phyloP scores from a whole-genome alignment of 2,888 invertebrate genomes.

The Hypena proboscidalis region DNA sequence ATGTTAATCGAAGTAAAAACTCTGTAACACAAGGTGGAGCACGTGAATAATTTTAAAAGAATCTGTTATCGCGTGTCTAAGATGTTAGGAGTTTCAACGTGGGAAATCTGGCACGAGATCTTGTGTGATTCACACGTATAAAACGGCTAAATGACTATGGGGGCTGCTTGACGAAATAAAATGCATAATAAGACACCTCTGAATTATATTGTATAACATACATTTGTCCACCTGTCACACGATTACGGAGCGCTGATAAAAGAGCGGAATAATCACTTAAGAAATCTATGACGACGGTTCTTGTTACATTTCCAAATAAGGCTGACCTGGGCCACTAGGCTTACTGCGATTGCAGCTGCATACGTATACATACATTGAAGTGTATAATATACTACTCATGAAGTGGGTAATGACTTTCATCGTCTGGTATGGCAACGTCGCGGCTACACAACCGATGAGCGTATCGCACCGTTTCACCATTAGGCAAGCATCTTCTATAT shows the following conservation, averaged over 20 bases:
- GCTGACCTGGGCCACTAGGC: constrained; percentile 56
- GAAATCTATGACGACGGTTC: constrained; percentile 57
- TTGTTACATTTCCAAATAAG: constrained; percentile 62
- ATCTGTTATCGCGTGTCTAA: constrained; percentile 51
- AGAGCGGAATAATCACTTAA: constrained; percentile 59
- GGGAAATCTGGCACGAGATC: constrained; percentile 64
- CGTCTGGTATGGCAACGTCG: constrained; percentile 77
- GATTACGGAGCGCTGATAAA: constrained; percentile 46
- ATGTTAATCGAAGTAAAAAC: constrained; percentile 30
- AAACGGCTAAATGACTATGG: constrained; percentile 39
- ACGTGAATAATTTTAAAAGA: constrained; percentile 55
- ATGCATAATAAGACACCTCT: constrained; percentile 27
- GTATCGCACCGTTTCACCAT: constrained; percentile 69
- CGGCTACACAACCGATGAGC: constrained; percentile 55
- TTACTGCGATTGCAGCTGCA: constrained; percentile 52
- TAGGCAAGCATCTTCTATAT: constrained; percentile 23
- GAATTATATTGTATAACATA: constrained; percentile 35
- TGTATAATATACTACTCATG: constrained; percentile 47
- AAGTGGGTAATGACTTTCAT: constrained; percentile 76
- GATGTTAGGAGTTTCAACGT: constrained; percentile 53
- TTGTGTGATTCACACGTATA: constrained; percentile 57
- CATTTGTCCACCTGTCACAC: constrained; percentile 44
- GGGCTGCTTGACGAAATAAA: constrained; percentile 33
- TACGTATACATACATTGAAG: constrained; percentile 30
- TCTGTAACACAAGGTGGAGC: constrained; percentile 34